These are phyloP conservation scores for Sinocyclocheilus anophthalmus DNA, from an alignment of 2,113 vertebrate species.

Conservation along the genomic window DNA sequence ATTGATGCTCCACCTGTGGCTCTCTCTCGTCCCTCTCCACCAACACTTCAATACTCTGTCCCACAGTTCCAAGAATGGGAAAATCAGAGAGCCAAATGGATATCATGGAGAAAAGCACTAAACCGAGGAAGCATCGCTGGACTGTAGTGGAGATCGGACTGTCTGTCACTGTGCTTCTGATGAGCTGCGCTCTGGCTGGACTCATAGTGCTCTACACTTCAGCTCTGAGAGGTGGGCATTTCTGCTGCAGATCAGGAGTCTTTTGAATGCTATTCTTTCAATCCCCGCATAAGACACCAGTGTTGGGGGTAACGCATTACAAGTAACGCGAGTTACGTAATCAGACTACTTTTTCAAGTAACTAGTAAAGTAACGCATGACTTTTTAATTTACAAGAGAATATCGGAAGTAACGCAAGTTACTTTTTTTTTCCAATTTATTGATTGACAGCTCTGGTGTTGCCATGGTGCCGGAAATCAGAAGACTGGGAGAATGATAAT, in stretches of 20 bases:
- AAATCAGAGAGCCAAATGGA: slow-evolving; percentile 91
- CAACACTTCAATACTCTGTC: slow-evolving; percentile 4
- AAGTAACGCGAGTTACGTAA: no score
- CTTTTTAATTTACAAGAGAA: no score
- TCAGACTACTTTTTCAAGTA: no score
- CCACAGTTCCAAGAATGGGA: slow-evolving; percentile 81
- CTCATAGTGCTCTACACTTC: slow-evolving; percentile 87
- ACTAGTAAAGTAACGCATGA: no score
- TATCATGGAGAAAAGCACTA: slow-evolving; percentile 86
- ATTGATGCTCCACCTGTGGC: background rate
- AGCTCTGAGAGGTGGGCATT: slow-evolving; percentile 77
- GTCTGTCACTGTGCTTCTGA: slow-evolving; percentile 82
- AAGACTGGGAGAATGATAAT: no score
- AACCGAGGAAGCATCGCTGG: slow-evolving; percentile 78
- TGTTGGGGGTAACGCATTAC: no score
- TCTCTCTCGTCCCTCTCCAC: background rate
- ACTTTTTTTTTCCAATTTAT: no score
- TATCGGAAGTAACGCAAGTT: no score
- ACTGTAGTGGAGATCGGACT: slow-evolving; percentile 80
- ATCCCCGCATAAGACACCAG: background rate
- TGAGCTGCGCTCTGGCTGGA: slow-evolving; percentile 83
- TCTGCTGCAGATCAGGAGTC: background rate
- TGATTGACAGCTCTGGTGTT: no score
- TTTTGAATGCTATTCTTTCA: no score
- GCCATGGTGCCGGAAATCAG: no score